Evolutionary conservation across 2,888 invertebrate species (phyloP).

Genomic region (Dorcus parallelipipedus): DNA sequence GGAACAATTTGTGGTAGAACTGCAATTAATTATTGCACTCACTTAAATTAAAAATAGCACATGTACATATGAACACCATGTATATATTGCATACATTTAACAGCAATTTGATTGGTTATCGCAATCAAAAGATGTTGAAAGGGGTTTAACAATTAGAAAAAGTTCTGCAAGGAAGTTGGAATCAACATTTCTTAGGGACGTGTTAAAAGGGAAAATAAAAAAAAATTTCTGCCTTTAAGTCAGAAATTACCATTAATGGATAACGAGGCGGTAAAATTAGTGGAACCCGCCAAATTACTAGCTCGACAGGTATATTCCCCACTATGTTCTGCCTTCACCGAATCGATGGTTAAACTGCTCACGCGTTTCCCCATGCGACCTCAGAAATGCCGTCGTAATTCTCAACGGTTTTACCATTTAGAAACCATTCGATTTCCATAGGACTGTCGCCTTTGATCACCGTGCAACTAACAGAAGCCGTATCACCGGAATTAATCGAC

Average conservation of each 20-base stretch:
- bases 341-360: slow-evolving; percentile 68
- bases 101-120: too few species aligned
- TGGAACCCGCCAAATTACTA: slow-evolving; percentile 64
- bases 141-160: too few species aligned
- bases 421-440: slow-evolving; percentile 64
- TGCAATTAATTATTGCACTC: slow-evolving; percentile 21
- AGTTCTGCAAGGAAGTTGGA: neutral
- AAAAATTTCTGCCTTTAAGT: neutral
- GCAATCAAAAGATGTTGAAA: too few species aligned
- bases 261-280: slow-evolving; percentile 42
- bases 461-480: slow-evolving; percentile 69
- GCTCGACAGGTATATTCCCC: slow-evolving; percentile 72
- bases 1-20: slow-evolving; percentile 44
- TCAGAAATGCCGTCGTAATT: slow-evolving; percentile 51
- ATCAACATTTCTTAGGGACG: neutral
- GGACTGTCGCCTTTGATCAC: slow-evolving; percentile 77
- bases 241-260: slow-evolving; percentile 28
- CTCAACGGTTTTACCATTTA: slow-evolving; percentile 52
- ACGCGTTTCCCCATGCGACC: slow-evolving; percentile 61
- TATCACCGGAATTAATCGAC: slow-evolving; percentile 70
- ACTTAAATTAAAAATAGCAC: too few species aligned
- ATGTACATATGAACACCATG: too few species aligned
- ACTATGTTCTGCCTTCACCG: slow-evolving; percentile 66
- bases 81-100: too few species aligned
- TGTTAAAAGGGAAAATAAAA: neutral